Percentiles rank a stretch among this genome's conserved stretches.
phyloP scores from a whole-genome alignment of 2,888 invertebrate genomes.

The Philopedon plagiatum region DNA sequence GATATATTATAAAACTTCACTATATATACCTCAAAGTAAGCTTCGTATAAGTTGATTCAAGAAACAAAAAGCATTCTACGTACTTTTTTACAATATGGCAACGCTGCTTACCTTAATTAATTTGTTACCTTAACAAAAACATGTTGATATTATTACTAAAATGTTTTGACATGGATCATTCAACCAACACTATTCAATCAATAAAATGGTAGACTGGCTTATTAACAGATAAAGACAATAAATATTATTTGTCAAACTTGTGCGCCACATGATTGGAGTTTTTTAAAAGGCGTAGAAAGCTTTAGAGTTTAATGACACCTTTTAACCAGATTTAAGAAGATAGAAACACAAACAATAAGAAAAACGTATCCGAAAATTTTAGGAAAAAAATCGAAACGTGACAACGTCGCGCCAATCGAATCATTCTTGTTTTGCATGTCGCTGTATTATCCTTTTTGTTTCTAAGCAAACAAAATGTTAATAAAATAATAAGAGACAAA shows the following conservation, averaged over 20 bases:
- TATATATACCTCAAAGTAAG: no score
- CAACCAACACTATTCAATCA: background rate
- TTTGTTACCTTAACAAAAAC: conserved; percentile 1
- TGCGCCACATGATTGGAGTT: background rate
- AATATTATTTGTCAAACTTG: background rate
- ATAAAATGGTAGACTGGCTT: background rate
- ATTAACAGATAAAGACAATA: background rate
- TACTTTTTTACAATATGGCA: background rate
- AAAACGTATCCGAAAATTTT: background rate
- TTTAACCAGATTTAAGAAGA: no score
- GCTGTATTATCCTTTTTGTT: conserved; percentile 43
- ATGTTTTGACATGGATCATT: background rate
- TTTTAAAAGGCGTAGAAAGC: no score
- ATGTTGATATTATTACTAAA: background rate
- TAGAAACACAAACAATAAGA: no score
- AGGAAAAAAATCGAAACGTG: conserved; percentile 2
- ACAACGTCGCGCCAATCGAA: conserved; percentile 33
- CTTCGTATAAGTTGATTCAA: no score
- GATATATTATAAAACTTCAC: no score
- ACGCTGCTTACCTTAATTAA: background rate
- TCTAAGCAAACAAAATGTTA: conserved; percentile 49
- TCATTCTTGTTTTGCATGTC: conserved; percentile 49
- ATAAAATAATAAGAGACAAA: conserved; percentile 48
- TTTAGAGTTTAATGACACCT: no score
- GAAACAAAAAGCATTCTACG: no score